These are phyloP conservation scores for Solenopsis fugax DNA, from an alignment of 1,140 invertebrate genomes.

Conservation along the genomic window DNA sequence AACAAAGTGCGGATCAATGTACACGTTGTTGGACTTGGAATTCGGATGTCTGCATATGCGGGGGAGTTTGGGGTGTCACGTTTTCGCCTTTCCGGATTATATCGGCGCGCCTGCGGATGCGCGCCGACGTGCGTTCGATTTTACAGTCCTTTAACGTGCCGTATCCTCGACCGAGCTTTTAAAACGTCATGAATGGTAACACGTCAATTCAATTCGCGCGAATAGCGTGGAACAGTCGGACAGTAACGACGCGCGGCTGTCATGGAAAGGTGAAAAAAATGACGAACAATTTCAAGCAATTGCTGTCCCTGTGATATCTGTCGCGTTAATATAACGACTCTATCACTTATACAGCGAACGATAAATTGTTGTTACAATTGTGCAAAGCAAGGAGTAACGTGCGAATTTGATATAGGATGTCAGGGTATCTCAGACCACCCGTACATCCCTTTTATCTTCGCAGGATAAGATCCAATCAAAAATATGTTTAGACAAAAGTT, in stretches of 20 bases:
- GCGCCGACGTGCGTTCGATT: constrained; percentile 37
- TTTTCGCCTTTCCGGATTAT: constrained; percentile 65
- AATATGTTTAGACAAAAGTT: no score
- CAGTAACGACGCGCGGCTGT: constrained; percentile 27
- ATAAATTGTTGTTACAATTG: background rate
- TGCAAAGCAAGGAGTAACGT: background rate
- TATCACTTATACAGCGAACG: background rate
- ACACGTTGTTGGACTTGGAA: constrained; percentile 20
- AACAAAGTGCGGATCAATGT: constrained; percentile 44
- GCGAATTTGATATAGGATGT: background rate
- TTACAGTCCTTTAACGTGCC: constrained; percentile 60
- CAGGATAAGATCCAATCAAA: no score
- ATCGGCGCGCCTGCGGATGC: constrained; percentile 28
- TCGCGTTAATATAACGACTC: constrained; percentile 10
- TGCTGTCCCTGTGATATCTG: background rate
- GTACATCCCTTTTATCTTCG: no score
- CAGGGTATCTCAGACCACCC: no score
- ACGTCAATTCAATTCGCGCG: constrained; percentile 52
- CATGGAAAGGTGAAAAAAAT: constrained; percentile 16
- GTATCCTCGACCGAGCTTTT: constrained; percentile 60
- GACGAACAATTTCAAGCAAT: constrained; percentile 25
- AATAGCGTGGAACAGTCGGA: constrained; percentile 48
- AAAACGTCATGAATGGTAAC: constrained; percentile 54
- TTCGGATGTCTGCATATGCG: constrained; percentile 4
- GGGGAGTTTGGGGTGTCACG: constrained; percentile 29